Percentiles rank a stretch among this genome's conserved stretches.
Evolutionary conservation across 1,140 invertebrate species (phyloP).

Genomic region (Leptinotarsa defecta): DNA sequence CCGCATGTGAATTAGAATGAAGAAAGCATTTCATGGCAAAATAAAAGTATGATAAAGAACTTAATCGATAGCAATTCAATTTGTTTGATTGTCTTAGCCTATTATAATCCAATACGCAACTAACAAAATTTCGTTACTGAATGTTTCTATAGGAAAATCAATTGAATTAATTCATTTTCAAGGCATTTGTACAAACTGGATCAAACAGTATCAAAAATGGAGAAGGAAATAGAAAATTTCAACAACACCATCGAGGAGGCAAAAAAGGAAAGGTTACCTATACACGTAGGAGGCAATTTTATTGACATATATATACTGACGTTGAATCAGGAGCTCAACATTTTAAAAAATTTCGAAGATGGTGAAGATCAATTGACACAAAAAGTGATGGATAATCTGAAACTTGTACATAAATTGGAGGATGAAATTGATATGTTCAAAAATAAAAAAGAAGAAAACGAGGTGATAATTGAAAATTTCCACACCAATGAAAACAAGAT

Average conservation of each 20-base stretch:
- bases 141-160: neutral
- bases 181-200: conserved; percentile 66
- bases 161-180: conserved; percentile 19
- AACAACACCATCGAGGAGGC: conserved; percentile 69
- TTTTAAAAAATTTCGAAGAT: conserved; percentile 76
- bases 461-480: conserved; percentile 37
- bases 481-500: conserved; percentile 45
- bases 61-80: neutral
- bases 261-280: conserved; percentile 64
- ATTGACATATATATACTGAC: conserved; percentile 71
- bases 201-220: conserved; percentile 64
- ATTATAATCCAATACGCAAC: neutral
- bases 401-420: conserved; percentile 63
- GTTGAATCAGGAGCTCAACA: conserved; percentile 77
- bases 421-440: conserved; percentile 33
- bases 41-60: neutral
- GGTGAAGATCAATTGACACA: conserved; percentile 69
- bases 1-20: too few species aligned
- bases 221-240: conserved; percentile 65
- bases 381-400: conserved; percentile 61
- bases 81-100: neutral
- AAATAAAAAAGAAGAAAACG: conserved; percentile 28
- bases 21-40: neutral
- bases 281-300: conserved; percentile 68
- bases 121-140: neutral